These are phyloP conservation scores for Latheticus oryzae DNA, from an alignment of 2,888 invertebrate genomes.

Conservation along the genomic window DNA sequence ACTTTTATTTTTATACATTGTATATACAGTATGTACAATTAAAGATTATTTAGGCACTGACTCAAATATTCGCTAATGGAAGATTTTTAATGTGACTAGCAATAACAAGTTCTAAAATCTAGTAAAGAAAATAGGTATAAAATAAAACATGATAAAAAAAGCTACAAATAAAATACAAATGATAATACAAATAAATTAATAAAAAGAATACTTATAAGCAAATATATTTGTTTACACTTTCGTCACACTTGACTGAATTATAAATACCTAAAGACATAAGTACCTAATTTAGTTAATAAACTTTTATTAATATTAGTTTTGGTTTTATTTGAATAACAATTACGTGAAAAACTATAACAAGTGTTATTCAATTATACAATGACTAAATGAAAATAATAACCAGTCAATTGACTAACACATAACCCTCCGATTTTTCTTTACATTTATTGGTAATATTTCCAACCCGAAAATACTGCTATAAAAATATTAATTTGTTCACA, in stretches of 20 bases:
- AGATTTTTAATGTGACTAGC: slow-evolving; percentile 45
- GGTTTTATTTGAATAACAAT: slow-evolving; percentile 38
- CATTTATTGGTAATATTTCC: slow-evolving; percentile 15
- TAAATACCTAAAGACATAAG: slow-evolving; percentile 32
- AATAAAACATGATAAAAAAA: slow-evolving; percentile 24
- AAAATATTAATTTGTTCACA: slow-evolving; percentile 31
- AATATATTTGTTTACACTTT: slow-evolving; percentile 4
- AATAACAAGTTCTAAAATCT: slow-evolving; percentile 43
- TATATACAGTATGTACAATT: slow-evolving; percentile 43
- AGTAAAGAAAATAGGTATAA: slow-evolving; percentile 25
- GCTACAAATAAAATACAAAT: slow-evolving; percentile 30
- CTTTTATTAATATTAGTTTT: slow-evolving; percentile 39
- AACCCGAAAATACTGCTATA: slow-evolving; percentile 36
- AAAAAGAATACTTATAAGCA: slow-evolving; percentile 27
- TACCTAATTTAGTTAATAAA: slow-evolving; percentile 39
- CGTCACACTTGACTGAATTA: slow-evolving; percentile 20
- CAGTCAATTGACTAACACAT: slow-evolving; percentile 25
- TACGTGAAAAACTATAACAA: slow-evolving; percentile 43
- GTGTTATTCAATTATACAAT: slow-evolving; percentile 37
- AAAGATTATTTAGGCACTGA: slow-evolving; percentile 45
- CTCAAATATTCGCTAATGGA: slow-evolving; percentile 44
- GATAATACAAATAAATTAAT: slow-evolving; percentile 38
- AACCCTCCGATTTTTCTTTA: too few species aligned
- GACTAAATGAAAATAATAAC: slow-evolving; percentile 36
- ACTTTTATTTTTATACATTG: slow-evolving; percentile 40